These are phyloP conservation scores for Bombyx huttoni DNA, from an alignment of 2,888 invertebrate species.

Conservation along the genomic window DNA sequence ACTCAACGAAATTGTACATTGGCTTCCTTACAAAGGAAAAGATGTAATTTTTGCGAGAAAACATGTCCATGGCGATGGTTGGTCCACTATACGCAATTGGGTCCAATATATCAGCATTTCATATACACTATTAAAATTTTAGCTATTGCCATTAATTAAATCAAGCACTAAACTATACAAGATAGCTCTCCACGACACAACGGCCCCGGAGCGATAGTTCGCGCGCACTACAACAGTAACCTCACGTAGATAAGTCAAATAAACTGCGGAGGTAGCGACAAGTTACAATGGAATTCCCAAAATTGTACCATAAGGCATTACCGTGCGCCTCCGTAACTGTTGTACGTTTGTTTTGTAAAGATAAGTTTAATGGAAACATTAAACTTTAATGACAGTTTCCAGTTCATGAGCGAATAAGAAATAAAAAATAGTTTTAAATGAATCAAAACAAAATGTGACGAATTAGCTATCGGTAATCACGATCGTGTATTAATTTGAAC, in stretches of 20 bases:
- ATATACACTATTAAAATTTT: too few species aligned
- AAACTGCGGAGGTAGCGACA: slow-evolving; percentile 13
- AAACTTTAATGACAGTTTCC: not conserved
- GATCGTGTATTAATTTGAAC: too few species aligned
- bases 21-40: too few species aligned
- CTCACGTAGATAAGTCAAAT: slow-evolving; percentile 22
- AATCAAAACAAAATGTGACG: not conserved
- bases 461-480: not conserved
- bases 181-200: not conserved
- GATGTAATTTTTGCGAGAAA: too few species aligned
- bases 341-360: not conserved
- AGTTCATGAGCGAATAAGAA: not conserved
- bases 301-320: slow-evolving; percentile 13
- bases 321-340: not conserved
- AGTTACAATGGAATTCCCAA: slow-evolving; percentile 27
- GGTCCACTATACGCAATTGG: too few species aligned
- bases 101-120: too few species aligned
- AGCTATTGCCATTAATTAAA: too few species aligned
- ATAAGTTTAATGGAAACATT: not conserved
- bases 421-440: not conserved
- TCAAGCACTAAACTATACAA: not conserved
- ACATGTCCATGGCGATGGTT: too few species aligned
- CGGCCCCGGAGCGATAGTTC: too few species aligned
- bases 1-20: too few species aligned
- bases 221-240: not conserved